Evolutionary conservation across 2,113 vertebrate genomes (phyloP), one percentile per base, ranked within the genome.

Genomic region (Melanotaenia duboulayi): DNA sequence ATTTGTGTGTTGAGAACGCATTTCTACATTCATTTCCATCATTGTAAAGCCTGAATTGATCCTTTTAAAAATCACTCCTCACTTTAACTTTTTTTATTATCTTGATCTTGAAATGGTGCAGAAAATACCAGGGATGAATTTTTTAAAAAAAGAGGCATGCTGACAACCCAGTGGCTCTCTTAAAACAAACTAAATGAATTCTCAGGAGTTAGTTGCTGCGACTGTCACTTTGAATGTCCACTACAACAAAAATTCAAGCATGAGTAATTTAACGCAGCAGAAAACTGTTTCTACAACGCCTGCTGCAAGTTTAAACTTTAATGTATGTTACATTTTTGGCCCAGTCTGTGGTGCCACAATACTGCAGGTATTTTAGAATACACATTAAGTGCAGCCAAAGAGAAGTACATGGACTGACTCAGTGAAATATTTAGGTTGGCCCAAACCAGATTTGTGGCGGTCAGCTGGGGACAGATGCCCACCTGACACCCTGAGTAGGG

Each of bases 341-440:
- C 14, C 25, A 46, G 48, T 65, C 23, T 20, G 14, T 67, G 19
- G 67, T 42, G 58, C 64, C 25, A 68, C 40, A 40, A 20, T 14
- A 7, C 32, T 35, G 32, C 7, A 42, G 4, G 19, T 39, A 63
- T 52, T 67, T 46, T 57, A 46, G 65, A 48, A 23, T 48, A 20
- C 10, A 60, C 37, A 37, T 57, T 19, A 58, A 39, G 48, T 19
- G 16, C 13, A 25, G 20, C n/a, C 50, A 10, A 55, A 48, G 4
- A 37, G 22, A 68, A 50, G 20, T 20, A 56, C 17, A 61, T 14
- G 1, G 7, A 72, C 20, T 74, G 40, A 46, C 51, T 64, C 9
- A 50, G 57, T 63, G 2, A 76, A 79, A 81, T 68, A 74, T 85
- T 77, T 58, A 77, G 20, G 25, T 65, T 67, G 48, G 56, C 50